Conservation (phyloP, 64 coral and sea anemone species). For the Orbicella faveolata region DNA sequence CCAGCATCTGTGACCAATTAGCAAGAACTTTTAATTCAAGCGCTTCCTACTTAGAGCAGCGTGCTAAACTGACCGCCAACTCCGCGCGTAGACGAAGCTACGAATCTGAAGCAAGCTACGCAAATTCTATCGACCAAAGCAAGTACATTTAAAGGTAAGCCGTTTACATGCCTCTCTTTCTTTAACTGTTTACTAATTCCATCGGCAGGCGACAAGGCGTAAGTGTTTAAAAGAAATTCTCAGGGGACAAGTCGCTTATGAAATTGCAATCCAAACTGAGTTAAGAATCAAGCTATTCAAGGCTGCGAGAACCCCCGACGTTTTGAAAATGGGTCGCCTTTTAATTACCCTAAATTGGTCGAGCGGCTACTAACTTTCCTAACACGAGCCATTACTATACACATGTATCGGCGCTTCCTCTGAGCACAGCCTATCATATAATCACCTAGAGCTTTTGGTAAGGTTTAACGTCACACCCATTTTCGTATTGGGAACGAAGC, state of each 20-base stretch:
- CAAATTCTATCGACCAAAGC: not conserved
- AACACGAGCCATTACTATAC: not conserved
- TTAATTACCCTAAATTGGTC: not conserved
- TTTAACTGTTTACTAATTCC: not conserved
- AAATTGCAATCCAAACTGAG: not conserved
- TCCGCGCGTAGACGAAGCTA: not conserved
- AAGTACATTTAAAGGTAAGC: constrained; percentile 2
- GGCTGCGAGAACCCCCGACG: not conserved
- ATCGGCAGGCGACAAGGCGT: too few species aligned
- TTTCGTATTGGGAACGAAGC: not conserved
- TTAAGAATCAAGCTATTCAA: not conserved
- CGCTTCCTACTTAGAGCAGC: not conserved
- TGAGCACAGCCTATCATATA: not conserved
- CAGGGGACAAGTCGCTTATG: not conserved
- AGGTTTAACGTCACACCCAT: not conserved
- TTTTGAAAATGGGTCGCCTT: not conserved
- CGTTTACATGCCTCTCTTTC: not conserved
- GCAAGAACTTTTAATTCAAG: constrained; percentile 4
- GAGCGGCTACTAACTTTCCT: not conserved
- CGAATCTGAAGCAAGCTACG: not conserved
- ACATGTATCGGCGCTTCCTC: not conserved
- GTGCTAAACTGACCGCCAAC: not conserved
- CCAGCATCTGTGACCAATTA: constrained; percentile 12
- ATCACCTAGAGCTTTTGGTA: not conserved
- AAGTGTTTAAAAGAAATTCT: not conserved